These are phyloP conservation scores for Schizopygopsis pylzovi DNA, from an alignment of 2,797 vertebrate genomes.

Conservation along the genomic window DNA sequence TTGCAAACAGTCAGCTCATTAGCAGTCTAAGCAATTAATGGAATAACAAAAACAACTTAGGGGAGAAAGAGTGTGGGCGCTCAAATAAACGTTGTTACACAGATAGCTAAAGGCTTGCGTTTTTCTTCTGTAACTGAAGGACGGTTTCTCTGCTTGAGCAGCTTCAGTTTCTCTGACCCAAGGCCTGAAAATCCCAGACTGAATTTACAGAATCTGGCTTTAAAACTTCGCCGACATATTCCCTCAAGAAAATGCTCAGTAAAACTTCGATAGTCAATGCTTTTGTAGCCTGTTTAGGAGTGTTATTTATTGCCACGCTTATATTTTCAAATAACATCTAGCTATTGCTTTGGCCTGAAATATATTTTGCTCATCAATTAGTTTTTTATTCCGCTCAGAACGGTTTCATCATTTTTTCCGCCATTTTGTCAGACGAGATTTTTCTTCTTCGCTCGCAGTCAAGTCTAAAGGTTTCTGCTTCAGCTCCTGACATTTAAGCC, in stretches of 20 bases:
- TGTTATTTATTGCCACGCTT: not conserved
- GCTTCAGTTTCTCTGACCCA: not conserved
- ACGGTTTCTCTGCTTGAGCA: constrained; percentile 2
- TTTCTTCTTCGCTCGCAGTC: not conserved
- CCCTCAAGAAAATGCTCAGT: constrained; percentile 4
- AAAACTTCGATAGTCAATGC: not conserved
- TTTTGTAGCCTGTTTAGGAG: not conserved
- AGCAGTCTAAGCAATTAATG: not conserved
- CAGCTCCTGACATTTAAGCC: constrained; percentile 45
- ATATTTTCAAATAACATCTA: not conserved
- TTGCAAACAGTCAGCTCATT: not conserved
- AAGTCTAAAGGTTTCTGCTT: constrained; percentile 28
- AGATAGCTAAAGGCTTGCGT: not conserved
- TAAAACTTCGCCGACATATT: not conserved
- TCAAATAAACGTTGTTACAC: not conserved
- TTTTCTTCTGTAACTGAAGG: not conserved
- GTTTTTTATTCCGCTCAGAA: not conserved
- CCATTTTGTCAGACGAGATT: not conserved
- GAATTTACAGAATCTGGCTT: not conserved
- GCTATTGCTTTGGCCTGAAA: not conserved
- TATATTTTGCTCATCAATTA: not conserved
- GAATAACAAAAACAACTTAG: not conserved
- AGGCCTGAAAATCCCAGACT: not conserved
- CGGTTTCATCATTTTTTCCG: constrained; percentile 8
- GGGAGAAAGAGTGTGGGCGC: not conserved